Percentiles rank a stretch among this genome's conserved stretches.
Conservation (phyloP, 2,797 vertebrate species). For the Meda fulgida region DNA sequence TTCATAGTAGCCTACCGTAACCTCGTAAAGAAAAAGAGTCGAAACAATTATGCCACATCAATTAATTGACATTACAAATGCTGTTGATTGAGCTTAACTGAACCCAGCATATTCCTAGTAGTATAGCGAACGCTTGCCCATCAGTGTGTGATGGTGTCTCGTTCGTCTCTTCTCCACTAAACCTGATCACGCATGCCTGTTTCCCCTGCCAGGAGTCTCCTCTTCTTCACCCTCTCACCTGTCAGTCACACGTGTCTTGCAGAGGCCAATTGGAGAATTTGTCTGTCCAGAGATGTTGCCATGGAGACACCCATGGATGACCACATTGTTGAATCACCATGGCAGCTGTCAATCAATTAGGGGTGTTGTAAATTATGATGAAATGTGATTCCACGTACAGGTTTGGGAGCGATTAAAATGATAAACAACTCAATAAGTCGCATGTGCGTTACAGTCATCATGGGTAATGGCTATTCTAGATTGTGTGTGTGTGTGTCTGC, state of each 20-base stretch:
- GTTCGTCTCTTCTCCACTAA: not conserved
- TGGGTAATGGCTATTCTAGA: not conserved
- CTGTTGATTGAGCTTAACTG: not conserved
- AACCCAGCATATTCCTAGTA: not conserved
- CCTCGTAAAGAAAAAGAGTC: not conserved
- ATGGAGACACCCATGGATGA: constrained; percentile 24
- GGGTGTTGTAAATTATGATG: not conserved
- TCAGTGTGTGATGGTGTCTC: not conserved
- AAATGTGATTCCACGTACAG: not conserved
- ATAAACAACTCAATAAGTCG: not conserved
- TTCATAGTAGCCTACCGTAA: not conserved
- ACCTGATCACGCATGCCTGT: constrained; percentile 19
- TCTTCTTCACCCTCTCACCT: constrained; percentile 18
- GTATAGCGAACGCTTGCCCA: not conserved
- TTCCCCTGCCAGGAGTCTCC: not conserved
- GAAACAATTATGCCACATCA: not conserved
- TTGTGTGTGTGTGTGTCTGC: no score
- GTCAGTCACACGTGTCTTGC: constrained; percentile 44
- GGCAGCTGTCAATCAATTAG: constrained; percentile 8
- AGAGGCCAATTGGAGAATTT: constrained; percentile 1
- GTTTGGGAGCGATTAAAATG: not conserved
- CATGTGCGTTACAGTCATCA: not conserved
- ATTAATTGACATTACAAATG: not conserved
- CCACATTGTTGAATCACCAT: not conserved
- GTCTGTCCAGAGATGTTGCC: constrained; percentile 25